These are phyloP conservation scores for Cassiopea xamachana DNA, from an alignment of 30 jellyfish, hydroid and myxozoan species.

Conservation along the genomic window DNA sequence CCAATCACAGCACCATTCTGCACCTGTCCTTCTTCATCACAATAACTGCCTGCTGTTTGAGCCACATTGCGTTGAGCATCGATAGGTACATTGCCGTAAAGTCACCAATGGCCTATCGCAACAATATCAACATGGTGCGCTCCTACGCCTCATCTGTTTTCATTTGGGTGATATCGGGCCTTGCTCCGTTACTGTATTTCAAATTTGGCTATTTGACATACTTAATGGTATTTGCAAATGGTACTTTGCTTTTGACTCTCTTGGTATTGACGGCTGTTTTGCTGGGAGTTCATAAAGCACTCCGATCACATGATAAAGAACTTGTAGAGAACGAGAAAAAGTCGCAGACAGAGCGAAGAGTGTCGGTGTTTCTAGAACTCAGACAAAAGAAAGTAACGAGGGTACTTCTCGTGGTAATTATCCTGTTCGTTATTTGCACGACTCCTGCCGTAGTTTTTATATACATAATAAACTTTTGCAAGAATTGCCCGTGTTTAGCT, in stretches of 20 bases:
- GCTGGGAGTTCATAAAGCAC: slow-evolving; percentile 59
- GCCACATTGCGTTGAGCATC: slow-evolving; percentile 58
- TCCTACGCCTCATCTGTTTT: slow-evolving; percentile 27
- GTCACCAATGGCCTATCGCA: slow-evolving; percentile 69
- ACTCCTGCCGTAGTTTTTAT: slow-evolving; percentile 69
- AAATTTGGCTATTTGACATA: slow-evolving; percentile 55
- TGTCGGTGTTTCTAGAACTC: slow-evolving; percentile 49
- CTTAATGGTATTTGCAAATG: slow-evolving; percentile 74
- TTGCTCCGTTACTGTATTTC: slow-evolving; percentile 55
- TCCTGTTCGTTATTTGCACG: slow-evolving; percentile 66
- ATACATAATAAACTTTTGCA: slow-evolving; percentile 56
- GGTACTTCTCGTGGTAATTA: slow-evolving; percentile 43
- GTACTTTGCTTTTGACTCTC: slow-evolving; percentile 63
- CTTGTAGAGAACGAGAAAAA: slow-evolving; percentile 16
- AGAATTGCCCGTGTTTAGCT: slow-evolving; percentile 51
- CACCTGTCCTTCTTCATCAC: slow-evolving; percentile 70
- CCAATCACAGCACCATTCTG: slow-evolving; percentile 26
- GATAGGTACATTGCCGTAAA: slow-evolving; percentile 78
- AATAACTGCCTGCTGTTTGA: slow-evolving; percentile 64
- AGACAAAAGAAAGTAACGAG: slow-evolving; percentile 68
- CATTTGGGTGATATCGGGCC: slow-evolving; percentile 72
- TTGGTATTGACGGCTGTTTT: slow-evolving; percentile 49
- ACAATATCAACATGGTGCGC: slow-evolving; percentile 52
- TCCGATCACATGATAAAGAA: slow-evolving; percentile 38
- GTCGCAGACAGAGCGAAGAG: slow-evolving; percentile 47